These are phyloP conservation scores for Drosophila siamana DNA, from an alignment of 2,888 invertebrate genomes.

Conservation along the genomic window DNA sequence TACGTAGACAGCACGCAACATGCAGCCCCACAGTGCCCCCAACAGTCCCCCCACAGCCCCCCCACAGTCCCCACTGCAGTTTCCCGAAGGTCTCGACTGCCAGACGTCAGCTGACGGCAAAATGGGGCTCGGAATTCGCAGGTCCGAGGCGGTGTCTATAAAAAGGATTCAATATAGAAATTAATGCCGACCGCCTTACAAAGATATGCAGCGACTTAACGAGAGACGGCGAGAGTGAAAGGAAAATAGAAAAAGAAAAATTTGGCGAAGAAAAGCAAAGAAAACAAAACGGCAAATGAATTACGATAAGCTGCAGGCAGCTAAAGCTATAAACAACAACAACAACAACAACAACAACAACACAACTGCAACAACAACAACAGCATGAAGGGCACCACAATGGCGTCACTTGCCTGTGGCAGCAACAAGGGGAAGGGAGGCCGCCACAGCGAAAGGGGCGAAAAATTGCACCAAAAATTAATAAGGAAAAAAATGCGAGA, in stretches of 20 bases:
- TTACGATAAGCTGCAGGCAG: slow-evolving; percentile 75
- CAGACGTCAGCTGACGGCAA: slow-evolving; percentile 34
- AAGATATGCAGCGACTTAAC: slow-evolving; percentile 21
- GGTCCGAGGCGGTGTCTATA: slow-evolving; percentile 37
- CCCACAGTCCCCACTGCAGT: neutral
- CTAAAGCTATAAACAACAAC: slow-evolving; percentile 55
- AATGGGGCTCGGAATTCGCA: slow-evolving; percentile 7
- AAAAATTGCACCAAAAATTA: slow-evolving; percentile 78
- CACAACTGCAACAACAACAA: neutral
- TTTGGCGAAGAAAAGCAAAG: slow-evolving; percentile 9
- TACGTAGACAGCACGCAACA: slow-evolving; percentile 58
- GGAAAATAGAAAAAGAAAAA: slow-evolving; percentile 9
- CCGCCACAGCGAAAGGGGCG: slow-evolving; percentile 62
- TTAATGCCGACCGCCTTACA: slow-evolving; percentile 62
- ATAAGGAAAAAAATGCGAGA: slow-evolving; percentile 57
- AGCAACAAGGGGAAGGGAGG: slow-evolving; percentile 3
- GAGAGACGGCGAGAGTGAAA: neutral
- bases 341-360: slow-evolving; percentile 9
- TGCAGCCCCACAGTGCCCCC: slow-evolving; percentile 22
- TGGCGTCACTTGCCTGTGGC: slow-evolving; percentile 36
- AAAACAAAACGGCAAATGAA: slow-evolving; percentile 68
- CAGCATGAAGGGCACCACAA: slow-evolving; percentile 30
- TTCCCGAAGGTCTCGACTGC: neutral
- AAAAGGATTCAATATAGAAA: slow-evolving; percentile 76
- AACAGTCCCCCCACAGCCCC: neutral